Percentiles rank a stretch among this genome's conserved stretches.
phyloP scores from a whole-genome alignment of 2,888 invertebrate species.

The Chymomyza procnemis region DNA sequence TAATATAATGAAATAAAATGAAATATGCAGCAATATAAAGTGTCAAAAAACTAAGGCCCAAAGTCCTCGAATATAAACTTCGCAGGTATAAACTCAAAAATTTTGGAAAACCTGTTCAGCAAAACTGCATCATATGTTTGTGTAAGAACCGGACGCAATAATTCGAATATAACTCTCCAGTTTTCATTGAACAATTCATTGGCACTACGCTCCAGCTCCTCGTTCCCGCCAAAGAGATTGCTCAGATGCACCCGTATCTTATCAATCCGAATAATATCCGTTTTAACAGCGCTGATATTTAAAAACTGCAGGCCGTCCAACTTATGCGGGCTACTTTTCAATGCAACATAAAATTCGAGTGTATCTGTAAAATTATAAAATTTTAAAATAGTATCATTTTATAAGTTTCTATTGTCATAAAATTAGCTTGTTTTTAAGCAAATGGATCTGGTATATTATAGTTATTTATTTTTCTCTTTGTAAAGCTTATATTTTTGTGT shows the following conservation, averaged over 20 bases:
- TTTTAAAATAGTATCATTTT: not conserved
- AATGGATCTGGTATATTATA: too few relatives aligned
- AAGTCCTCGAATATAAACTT: slow-evolving; percentile 83
- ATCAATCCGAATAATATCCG: slow-evolving; percentile 82
- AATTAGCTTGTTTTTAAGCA: too few relatives aligned
- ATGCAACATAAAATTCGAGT: slow-evolving; percentile 38
- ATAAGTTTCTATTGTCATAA: too few relatives aligned
- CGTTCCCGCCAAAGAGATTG: slow-evolving; percentile 81
- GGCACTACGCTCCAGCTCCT: slow-evolving; percentile 82
- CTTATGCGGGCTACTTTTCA: slow-evolving; percentile 33
- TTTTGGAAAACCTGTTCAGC: slow-evolving; percentile 81
- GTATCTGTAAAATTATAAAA: slow-evolving; percentile 46
- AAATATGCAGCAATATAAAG: slow-evolving; percentile 31
- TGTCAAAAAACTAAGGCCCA: slow-evolving; percentile 4
- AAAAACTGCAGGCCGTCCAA: slow-evolving; percentile 79
- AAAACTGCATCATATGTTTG: slow-evolving; percentile 84
- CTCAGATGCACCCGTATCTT: slow-evolving; percentile 83
- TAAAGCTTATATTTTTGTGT: too few relatives aligned
- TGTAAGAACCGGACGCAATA: slow-evolving; percentile 83
- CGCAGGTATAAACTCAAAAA: slow-evolving; percentile 84
- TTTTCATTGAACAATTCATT: slow-evolving; percentile 85
- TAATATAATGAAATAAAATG: not conserved
- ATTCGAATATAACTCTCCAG: slow-evolving; percentile 84
- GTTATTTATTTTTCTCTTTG: too few relatives aligned
- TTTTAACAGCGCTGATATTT: slow-evolving; percentile 82